Conservation (phyloP, 2,113 vertebrate genomes). For the Coreoperca whiteheadi region DNA sequence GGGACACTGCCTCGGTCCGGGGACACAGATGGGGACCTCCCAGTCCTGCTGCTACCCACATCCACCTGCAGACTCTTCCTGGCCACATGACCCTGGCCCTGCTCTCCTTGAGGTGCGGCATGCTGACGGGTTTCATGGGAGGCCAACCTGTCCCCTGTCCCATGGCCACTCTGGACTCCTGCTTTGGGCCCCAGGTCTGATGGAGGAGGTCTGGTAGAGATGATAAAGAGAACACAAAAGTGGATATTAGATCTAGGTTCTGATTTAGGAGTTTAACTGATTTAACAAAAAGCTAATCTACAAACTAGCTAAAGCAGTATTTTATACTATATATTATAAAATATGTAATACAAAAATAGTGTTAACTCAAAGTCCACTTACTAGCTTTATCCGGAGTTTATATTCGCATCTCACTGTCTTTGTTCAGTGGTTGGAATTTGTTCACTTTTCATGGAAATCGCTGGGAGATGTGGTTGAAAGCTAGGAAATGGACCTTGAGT, state of each 20-base stretch:
- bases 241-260: constrained; percentile 7
- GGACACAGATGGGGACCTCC: constrained; percentile 86
- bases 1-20: constrained; percentile 93
- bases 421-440: too few species aligned
- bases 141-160: constrained; percentile 79
- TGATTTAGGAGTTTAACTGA: background rate
- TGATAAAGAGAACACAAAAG: constrained; percentile 39
- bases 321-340: background rate
- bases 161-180: constrained; percentile 70
- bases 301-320: background rate
- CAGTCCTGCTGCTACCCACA: constrained; percentile 75
- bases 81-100: constrained; percentile 77
- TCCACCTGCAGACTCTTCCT: constrained; percentile 85
- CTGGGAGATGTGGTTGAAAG: too few species aligned
- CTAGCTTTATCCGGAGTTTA: too few species aligned
- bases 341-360: background rate
- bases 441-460: too few species aligned
- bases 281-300: background rate
- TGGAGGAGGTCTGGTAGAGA: constrained; percentile 71
- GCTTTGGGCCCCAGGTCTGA: constrained; percentile 79
- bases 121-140: constrained; percentile 73
- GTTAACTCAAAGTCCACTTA: too few species aligned
- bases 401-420: too few species aligned
- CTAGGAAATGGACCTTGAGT: too few species aligned
- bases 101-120: constrained; percentile 62